These are phyloP conservation scores for Oenanthe melanoleuca DNA, from an alignment of 2,113 vertebrate genomes.

Conservation along the genomic window DNA sequence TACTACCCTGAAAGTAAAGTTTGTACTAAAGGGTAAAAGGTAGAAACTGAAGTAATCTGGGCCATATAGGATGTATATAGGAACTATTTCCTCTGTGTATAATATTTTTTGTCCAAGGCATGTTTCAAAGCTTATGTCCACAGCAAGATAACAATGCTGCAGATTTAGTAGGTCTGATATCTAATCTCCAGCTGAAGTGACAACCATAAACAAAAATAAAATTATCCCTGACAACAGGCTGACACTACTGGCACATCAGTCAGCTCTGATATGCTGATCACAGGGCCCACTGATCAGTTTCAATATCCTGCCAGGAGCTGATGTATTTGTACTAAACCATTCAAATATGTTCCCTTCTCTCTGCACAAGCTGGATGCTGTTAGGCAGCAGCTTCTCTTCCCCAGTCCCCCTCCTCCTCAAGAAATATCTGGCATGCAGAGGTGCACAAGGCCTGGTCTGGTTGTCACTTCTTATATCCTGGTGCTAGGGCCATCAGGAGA, in stretches of 20 bases:
- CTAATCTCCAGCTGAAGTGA: background rate
- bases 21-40: background rate
- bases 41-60: background rate
- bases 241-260: background rate
- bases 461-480: slow-evolving; percentile 16
- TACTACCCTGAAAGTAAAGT: background rate
- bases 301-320: background rate
- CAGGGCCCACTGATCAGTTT: background rate
- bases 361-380: background rate
- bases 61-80: background rate
- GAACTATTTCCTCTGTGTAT: background rate
- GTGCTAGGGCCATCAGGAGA: background rate
- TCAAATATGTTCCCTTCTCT: background rate
- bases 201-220: slow-evolving; percentile 10
- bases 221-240: background rate
- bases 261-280: background rate
- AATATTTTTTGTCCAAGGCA: background rate
- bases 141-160: background rate
- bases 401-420: background rate
- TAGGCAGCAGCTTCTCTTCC: background rate
- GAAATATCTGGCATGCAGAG: background rate
- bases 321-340: background rate
- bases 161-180: background rate
- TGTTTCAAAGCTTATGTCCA: background rate
- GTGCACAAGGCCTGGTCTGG: background rate